Percentiles rank a stretch among this genome's conserved stretches.
Evolutionary conservation across 2,888 invertebrate species (phyloP).

Genomic region (Liodrosophila aerea): DNA sequence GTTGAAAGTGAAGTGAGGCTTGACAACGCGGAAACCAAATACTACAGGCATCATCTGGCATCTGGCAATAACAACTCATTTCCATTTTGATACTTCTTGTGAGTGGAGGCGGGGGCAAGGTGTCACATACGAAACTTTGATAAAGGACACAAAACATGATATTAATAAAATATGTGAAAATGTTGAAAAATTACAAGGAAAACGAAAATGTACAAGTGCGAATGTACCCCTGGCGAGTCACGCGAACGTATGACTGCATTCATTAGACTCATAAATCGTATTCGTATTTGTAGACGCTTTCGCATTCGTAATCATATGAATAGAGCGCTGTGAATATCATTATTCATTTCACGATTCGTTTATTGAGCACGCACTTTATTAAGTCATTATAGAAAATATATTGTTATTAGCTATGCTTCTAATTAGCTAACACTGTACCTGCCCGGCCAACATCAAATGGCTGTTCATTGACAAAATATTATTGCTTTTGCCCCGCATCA

Average conservation of each 20-base stretch:
- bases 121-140: background rate
- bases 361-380: constrained; percentile 68
- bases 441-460: constrained; percentile 34
- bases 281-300: constrained; percentile 19
- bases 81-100: constrained; percentile 42
- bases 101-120: constrained; percentile 8
- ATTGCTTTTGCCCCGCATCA: constrained; percentile 5
- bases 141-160: too few species aligned
- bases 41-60: constrained; percentile 58
- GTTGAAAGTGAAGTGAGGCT: constrained; percentile 55
- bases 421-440: constrained; percentile 4
- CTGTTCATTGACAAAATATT: constrained; percentile 45
- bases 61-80: constrained; percentile 50
- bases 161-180: too few species aligned
- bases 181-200: background rate
- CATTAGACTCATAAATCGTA: constrained; percentile 65
- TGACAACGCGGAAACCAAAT: constrained; percentile 65
- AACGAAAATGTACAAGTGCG: constrained; percentile 3
- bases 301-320: constrained; percentile 44
- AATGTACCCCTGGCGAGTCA: constrained; percentile 47
- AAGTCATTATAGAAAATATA: constrained; percentile 65
- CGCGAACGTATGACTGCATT: constrained; percentile 59
- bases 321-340: constrained; percentile 48
- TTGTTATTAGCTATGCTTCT: constrained; percentile 43
- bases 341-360: constrained; percentile 61